phyloP scores from a whole-genome alignment of 1,140 invertebrate genomes.

The Centruroides sculpturatus region DNA sequence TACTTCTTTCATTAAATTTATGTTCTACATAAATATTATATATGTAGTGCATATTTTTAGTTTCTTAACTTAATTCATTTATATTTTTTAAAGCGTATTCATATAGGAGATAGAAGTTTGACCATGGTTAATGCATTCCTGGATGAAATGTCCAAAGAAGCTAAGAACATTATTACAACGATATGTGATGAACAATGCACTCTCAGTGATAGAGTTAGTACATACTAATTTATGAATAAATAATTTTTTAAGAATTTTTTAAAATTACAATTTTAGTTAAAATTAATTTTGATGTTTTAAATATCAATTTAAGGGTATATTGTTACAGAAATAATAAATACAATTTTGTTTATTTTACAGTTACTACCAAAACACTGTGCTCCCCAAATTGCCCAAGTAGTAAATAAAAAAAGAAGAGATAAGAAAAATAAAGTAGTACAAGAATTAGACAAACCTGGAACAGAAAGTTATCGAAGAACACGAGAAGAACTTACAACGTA shows the following conservation, averaged over 20 bases:
- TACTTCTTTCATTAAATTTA: too few species aligned
- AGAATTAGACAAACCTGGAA: conserved; percentile 76
- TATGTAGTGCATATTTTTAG: background rate
- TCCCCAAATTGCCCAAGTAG: conserved; percentile 65
- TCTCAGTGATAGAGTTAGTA: conserved; percentile 63
- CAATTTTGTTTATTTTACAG: conserved; percentile 19
- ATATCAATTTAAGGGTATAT: too few species aligned
- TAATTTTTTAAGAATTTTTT: background rate
- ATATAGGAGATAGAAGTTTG: conserved; percentile 85
- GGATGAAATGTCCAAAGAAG: conserved; percentile 97
- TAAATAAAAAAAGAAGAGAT: conserved; percentile 63
- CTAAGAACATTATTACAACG: conserved; percentile 95
- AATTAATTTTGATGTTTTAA: too few species aligned
- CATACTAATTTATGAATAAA: too few species aligned
- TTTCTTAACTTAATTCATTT: conserved; percentile 10
- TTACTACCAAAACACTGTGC: conserved; percentile 91
- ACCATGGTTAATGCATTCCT: conserved; percentile 95
- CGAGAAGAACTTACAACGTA: conserved; percentile 86
- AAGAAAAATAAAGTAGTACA: conserved; percentile 76
- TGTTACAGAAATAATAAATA: too few species aligned
- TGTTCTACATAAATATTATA: too few species aligned
- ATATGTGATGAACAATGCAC: conserved; percentile 95
- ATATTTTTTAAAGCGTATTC: conserved; percentile 49
- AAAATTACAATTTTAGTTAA: too few species aligned
- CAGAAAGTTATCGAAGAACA: conserved; percentile 88